phyloP scores from a whole-genome alignment of 2,888 invertebrate species.

The Nesidiocoris tenuis region DNA sequence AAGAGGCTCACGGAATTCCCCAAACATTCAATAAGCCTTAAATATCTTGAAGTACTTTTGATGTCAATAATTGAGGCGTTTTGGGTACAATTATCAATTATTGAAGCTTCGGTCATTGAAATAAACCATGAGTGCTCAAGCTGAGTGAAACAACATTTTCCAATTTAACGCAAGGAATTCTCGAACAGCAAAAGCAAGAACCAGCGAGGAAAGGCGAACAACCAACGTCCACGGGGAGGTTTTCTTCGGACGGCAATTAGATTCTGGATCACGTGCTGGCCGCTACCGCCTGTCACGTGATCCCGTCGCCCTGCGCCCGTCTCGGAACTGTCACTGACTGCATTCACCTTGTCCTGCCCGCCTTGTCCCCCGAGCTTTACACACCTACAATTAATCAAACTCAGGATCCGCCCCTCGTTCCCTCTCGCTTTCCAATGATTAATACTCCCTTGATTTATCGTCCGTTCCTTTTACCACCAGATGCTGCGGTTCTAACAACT shows the following conservation, averaged over 20 bases:
- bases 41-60: too few relatives aligned
- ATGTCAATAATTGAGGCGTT: too few relatives aligned
- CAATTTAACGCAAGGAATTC: too few relatives aligned
- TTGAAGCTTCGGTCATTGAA: too few relatives aligned
- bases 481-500: constrained; percentile 1
- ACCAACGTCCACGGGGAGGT: neutral
- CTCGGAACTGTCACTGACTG: neutral
- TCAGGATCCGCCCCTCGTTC: constrained; percentile 3
- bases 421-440: constrained; percentile 17
- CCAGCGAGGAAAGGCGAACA: too few relatives aligned
- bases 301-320: neutral
- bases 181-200: too few relatives aligned
- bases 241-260: neutral
- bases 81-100: too few relatives aligned
- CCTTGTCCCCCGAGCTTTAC: neutral
- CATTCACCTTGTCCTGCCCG: neutral
- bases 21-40: too few relatives aligned
- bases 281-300: neutral
- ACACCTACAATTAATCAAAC: constrained; percentile 35
- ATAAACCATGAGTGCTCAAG: too few relatives aligned
- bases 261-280: neutral
- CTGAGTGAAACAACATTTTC: too few relatives aligned
- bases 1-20: too few relatives aligned
- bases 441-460: constrained; percentile 25
- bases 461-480: constrained; percentile 5